A percentile compares a stretch with the other conserved stretches of the same genome.
Evolutionary conservation across 1,140 invertebrate species (phyloP).

Genomic region (Eulimnadia texana): DNA sequence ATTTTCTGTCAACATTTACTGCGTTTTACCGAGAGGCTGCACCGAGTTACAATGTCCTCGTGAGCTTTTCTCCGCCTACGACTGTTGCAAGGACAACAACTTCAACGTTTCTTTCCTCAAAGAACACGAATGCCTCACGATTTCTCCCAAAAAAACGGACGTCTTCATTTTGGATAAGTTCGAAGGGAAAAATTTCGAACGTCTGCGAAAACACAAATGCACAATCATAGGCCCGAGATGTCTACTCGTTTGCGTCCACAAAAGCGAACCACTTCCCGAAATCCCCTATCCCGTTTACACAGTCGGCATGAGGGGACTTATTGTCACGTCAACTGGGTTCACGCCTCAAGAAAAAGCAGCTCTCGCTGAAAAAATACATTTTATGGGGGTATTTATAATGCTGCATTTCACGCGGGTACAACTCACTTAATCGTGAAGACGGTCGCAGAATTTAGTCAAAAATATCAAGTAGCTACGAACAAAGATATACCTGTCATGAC

Average conservation of each 20-base stretch:
- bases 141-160: slow-evolving; percentile 47
- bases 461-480: slow-evolving; percentile 50
- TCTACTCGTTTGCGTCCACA: slow-evolving; percentile 53
- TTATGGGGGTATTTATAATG: slow-evolving; percentile 69
- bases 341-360: slow-evolving; percentile 42
- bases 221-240: slow-evolving; percentile 65
- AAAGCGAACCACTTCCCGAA: slow-evolving; percentile 54
- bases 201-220: slow-evolving; percentile 37
- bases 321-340: slow-evolving; percentile 56
- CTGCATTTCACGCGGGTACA: slow-evolving; percentile 48
- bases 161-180: slow-evolving; percentile 59
- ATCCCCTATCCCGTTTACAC: slow-evolving; percentile 59
- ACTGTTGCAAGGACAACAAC: slow-evolving; percentile 33
- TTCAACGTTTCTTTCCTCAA: slow-evolving; percentile 36
- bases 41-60: slow-evolving; percentile 6
- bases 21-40: slow-evolving; percentile 2
- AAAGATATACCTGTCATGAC: slow-evolving; percentile 56
- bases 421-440: slow-evolving; percentile 70
- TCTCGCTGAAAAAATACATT: slow-evolving; percentile 50
- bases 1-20: slow-evolving; percentile 10
- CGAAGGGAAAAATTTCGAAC: slow-evolving; percentile 47
- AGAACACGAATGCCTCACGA: slow-evolving; percentile 30
- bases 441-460: slow-evolving; percentile 54
- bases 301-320: slow-evolving; percentile 59
- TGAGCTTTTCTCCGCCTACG: slow-evolving; percentile 7